These are phyloP conservation scores for Psilanteris sp. DNA, from an alignment of 1,140 invertebrate species.

Conservation along the genomic window DNA sequence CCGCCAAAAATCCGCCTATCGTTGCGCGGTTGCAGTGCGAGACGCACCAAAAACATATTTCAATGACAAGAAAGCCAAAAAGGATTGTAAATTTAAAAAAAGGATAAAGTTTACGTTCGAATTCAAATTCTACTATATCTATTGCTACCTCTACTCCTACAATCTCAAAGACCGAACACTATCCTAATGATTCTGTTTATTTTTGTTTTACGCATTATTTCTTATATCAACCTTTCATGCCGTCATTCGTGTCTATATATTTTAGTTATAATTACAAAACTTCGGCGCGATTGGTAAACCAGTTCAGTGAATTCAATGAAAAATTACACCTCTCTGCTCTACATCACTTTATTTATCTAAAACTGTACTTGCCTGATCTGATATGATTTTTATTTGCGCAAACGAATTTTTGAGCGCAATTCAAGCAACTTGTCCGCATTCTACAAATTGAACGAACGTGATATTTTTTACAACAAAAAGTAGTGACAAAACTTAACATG, in stretches of 20 bases:
- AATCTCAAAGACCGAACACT: conserved; percentile 60
- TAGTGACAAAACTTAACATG: conserved; percentile 22
- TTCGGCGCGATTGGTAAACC: no score
- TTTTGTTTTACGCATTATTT: conserved; percentile 41
- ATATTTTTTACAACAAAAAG: conserved; percentile 26
- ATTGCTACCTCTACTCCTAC: conserved; percentile 62
- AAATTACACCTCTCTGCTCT: conserved; percentile 25
- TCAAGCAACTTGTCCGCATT: conserved; percentile 4
- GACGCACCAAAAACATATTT: conserved; percentile 65
- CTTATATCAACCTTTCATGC: conserved; percentile 34
- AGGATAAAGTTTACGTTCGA: conserved; percentile 67
- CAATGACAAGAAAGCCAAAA: conserved; percentile 38
- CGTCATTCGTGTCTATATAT: conserved; percentile 11
- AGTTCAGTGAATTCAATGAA: conserved; percentile 52
- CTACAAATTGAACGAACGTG: conserved; percentile 39
- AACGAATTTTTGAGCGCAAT: conserved; percentile 61
- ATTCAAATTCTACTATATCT: conserved; percentile 74
- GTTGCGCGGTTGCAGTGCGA: conserved; percentile 70
- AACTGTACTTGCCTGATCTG: no score
- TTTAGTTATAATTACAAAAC: conserved; percentile 29
- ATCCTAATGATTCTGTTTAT: conserved; percentile 36
- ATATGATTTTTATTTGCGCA: conserved; percentile 45
- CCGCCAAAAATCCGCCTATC: conserved; percentile 76
- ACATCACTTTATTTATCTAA: conserved; percentile 21
- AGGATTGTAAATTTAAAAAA: conserved; percentile 24